phyloP scores from a whole-genome alignment of 2,888 invertebrate species.

The Tribolium freemani region DNA sequence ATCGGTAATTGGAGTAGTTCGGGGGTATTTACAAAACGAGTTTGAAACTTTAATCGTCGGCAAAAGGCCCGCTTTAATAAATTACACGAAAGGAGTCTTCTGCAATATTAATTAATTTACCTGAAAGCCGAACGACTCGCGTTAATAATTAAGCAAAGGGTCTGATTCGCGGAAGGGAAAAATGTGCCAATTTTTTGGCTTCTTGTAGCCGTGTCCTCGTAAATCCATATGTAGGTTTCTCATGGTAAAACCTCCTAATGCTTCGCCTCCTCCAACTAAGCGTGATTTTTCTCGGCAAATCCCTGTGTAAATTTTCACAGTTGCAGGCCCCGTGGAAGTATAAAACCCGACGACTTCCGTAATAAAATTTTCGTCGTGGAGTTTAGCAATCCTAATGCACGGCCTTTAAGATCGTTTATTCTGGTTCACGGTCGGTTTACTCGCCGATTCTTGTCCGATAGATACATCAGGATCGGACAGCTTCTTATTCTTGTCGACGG shows the following conservation, averaged over 20 bases:
- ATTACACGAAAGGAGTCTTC: not conserved
- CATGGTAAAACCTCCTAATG: not conserved
- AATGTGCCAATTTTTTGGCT: not conserved
- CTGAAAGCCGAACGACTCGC: not conserved
- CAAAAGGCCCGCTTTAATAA: not conserved
- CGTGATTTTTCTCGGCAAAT: slow-evolving; percentile 7
- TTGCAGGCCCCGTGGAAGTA: slow-evolving; percentile 10
- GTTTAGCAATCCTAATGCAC: slow-evolving; percentile 53
- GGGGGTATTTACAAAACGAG: not conserved
- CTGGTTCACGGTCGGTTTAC: slow-evolving; percentile 57
- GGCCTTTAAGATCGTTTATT: slow-evolving; percentile 58
- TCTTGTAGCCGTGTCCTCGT: not conserved
- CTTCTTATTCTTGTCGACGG: slow-evolving; percentile 53
- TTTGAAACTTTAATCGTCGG: not conserved
- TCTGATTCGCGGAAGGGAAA: no score
- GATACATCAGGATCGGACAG: slow-evolving; percentile 49
- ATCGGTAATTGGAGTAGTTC: not conserved
- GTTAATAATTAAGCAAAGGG: not conserved
- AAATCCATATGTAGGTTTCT: not conserved
- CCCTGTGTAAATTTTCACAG: slow-evolving; percentile 34
- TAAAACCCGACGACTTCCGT: slow-evolving; percentile 41
- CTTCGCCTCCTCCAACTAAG: not conserved
- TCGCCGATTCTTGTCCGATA: slow-evolving; percentile 46
- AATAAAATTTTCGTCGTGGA: slow-evolving; percentile 57
- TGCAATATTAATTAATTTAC: not conserved